Evolutionary conservation across 2,888 invertebrate genomes (phyloP).

Genomic region (Eulithis prunata): DNA sequence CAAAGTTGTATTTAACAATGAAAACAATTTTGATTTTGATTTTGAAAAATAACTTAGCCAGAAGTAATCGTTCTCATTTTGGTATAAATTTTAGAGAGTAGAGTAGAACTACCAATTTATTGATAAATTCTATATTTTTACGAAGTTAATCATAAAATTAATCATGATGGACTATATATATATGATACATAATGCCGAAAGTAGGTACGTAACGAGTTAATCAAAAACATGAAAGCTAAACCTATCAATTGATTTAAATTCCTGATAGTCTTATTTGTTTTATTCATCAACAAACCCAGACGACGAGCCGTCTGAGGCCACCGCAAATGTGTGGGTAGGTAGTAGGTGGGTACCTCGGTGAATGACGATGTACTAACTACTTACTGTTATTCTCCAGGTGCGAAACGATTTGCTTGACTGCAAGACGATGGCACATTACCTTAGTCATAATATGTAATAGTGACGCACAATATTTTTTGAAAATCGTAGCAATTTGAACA

Average conservation of each 20-base stretch:
- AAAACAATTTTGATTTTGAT: no score
- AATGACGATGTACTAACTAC: constrained; percentile 3
- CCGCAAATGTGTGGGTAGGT: constrained; percentile 1
- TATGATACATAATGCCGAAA: no score
- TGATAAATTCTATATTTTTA: background rate
- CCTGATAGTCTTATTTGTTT: background rate
- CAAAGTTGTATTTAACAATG: no score
- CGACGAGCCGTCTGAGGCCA: constrained; percentile 47
- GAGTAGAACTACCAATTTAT: background rate
- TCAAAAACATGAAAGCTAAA: constrained; percentile 1
- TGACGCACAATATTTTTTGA: no score
- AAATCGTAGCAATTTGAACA: no score
- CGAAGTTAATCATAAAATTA: no score
- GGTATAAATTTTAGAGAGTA: no score
- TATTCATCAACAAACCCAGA: constrained; percentile 1
- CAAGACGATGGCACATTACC: background rate
- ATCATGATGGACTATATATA: background rate
- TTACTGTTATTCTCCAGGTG: background rate
- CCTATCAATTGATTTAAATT: background rate
- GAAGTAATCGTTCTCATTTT: no score
- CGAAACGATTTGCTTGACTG: background rate
- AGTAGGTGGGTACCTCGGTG: constrained; percentile 1
- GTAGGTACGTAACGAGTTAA: background rate
- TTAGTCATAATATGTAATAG: no score
- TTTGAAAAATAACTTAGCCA: no score